phyloP scores from a whole-genome alignment of 2,888 invertebrate species.

The Macaria notata region DNA sequence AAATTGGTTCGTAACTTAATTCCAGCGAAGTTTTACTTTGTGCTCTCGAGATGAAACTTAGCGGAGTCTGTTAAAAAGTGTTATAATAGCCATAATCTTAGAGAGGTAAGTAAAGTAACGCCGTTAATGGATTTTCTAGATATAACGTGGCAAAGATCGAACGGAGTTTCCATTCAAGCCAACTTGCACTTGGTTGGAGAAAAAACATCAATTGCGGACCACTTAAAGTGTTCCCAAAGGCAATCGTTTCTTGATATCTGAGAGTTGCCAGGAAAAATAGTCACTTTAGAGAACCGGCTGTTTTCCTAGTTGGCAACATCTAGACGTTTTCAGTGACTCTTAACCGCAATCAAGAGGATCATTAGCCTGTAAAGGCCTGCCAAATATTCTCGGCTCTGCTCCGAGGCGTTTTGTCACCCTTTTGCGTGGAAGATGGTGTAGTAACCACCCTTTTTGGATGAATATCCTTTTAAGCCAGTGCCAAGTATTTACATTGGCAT shows the following conservation, averaged over 20 bases:
- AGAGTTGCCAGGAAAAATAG: constrained; percentile 75
- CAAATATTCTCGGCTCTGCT: constrained; percentile 75
- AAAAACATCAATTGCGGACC: constrained; percentile 54
- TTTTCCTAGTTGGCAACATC: constrained; percentile 79
- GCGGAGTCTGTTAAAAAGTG: neutral
- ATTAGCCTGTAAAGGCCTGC: constrained; percentile 79
- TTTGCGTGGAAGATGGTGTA: constrained; percentile 66
- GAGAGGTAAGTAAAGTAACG: constrained; percentile 10
- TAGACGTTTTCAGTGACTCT: constrained; percentile 78
- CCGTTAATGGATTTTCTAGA: constrained; percentile 15
- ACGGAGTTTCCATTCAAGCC: constrained; percentile 16
- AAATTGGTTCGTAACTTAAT: neutral
- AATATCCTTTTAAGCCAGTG: constrained; percentile 50
- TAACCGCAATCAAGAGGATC: constrained; percentile 80
- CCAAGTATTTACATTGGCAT: constrained; percentile 52
- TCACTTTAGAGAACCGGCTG: constrained; percentile 73
- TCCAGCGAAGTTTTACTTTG: neutral
- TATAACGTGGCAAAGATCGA: constrained; percentile 15
- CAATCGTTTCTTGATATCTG: constrained; percentile 75
- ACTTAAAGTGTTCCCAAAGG: constrained; percentile 69
- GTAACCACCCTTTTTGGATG: constrained; percentile 68
- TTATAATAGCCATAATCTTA: constrained; percentile 7
- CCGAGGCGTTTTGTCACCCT: constrained; percentile 71
- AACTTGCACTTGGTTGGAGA: constrained; percentile 26
- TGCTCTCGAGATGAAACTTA: constrained; percentile 2